These are phyloP conservation scores for Cynopterus brachyotis DNA, from an alignment of 2,113 vertebrate species.

Conservation along the genomic window DNA sequence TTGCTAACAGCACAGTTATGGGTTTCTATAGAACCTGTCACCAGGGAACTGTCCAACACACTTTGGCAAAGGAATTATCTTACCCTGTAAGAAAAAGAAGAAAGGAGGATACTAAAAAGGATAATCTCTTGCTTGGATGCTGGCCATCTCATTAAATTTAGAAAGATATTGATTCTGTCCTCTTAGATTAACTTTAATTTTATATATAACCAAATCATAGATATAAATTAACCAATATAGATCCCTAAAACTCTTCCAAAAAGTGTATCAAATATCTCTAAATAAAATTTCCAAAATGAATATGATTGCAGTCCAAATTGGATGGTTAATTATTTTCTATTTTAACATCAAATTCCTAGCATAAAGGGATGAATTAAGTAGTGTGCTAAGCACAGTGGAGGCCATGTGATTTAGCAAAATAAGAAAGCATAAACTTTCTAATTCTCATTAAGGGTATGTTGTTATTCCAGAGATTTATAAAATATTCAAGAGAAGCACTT, in stretches of 20 bases:
- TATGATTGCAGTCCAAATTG: background rate
- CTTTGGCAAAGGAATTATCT: conserved; percentile 57
- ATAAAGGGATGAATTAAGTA: conserved; percentile 38
- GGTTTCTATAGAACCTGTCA: conserved; percentile 45
- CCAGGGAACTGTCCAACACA: conserved; percentile 51
- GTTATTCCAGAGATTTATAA: conserved; percentile 64
- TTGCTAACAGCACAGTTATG: background rate
- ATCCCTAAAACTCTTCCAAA: conserved; percentile 41
- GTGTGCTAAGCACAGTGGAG: background rate
- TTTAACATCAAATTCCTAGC: background rate
- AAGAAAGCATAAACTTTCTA: conserved; percentile 26
- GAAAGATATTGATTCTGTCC: conserved; percentile 64
- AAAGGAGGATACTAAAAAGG: conserved; percentile 15
- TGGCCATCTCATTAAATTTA: conserved; percentile 66
- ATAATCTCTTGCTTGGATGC: conserved; percentile 56
- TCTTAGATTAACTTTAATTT: conserved; percentile 68
- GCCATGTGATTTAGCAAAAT: background rate
- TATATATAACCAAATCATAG: conserved; percentile 60
- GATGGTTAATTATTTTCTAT: conserved; percentile 28
- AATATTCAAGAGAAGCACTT: conserved; percentile 72
- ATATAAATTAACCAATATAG: conserved; percentile 47
- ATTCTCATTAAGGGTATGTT: conserved; percentile 48
- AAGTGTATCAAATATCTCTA: conserved; percentile 27
- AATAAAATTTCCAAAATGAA: conserved; percentile 52
- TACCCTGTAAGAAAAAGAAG: conserved; percentile 48